A percentile compares a stretch with the other conserved stretches of the same genome.
Evolutionary conservation across 2,113 vertebrate genomes (phyloP).

Genomic region (Abramis brama): DNA sequence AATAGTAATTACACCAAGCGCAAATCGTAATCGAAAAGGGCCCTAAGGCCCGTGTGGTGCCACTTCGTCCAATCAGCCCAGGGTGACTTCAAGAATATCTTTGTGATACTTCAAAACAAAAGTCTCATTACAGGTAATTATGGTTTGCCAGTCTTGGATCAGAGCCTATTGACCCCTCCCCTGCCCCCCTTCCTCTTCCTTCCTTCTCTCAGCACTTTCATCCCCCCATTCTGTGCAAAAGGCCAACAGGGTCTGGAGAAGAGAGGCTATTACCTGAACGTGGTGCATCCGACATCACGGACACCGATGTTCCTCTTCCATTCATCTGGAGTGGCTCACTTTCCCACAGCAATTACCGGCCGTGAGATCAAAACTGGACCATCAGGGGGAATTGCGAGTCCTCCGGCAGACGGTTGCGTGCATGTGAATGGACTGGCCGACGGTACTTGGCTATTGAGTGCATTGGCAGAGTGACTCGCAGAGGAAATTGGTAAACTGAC

Average conservation of each 20-base stretch:
- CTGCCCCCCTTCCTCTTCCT: conserved; percentile 33
- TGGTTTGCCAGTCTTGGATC: conserved; percentile 81
- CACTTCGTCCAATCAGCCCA: conserved; percentile 80
- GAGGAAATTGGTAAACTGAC: conserved; percentile 43
- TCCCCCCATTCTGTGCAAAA: conserved; percentile 81
- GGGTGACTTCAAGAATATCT: conserved; percentile 91
- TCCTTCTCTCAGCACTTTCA: conserved; percentile 78
- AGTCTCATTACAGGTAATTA: conserved; percentile 96
- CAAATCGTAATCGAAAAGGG: conserved; percentile 79
- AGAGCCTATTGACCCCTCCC: conserved; percentile 41
- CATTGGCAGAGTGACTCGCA: conserved; percentile 58
- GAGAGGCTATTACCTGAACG: conserved; percentile 73
- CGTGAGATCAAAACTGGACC: conserved; percentile 77
- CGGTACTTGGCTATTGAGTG: conserved; percentile 23
- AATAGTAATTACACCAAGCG: conserved; percentile 95
- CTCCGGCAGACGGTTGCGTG: conserved; percentile 46
- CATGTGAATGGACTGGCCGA: conserved; percentile 37
- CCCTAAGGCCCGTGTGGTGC: conserved; percentile 74
- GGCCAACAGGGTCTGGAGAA: conserved; percentile 54
- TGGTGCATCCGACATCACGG: conserved; percentile 69
- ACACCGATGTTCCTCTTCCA: conserved; percentile 73
- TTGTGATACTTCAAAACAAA: conserved; percentile 92
- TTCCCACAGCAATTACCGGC: conserved; percentile 77
- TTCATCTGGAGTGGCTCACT: conserved; percentile 82
- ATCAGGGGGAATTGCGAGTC: conserved; percentile 62